Base-by-base conservation (phyloP, 23 tunicate genomes). In the Diplosoma virens region DNA sequence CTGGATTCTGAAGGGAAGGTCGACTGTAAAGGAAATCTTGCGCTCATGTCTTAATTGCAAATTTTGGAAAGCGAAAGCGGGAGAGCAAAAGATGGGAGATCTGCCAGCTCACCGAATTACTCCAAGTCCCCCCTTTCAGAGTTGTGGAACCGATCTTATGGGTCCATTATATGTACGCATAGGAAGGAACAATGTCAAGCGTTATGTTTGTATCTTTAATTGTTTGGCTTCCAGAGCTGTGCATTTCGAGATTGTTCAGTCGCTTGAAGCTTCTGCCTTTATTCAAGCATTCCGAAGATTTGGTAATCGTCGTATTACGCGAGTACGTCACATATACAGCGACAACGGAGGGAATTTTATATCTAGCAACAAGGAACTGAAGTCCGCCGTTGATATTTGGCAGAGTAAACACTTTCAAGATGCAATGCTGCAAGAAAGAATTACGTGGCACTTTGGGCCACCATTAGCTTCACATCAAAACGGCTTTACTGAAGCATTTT, bases 201-300 rank as follows among this genome's bases (percentile, higher is more conserved):
- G 89, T 1, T 84, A 52, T 55, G 84, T 37, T 0, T 75, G 82
- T 27, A 2, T 84, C 3, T 79, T 82, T 58, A 76, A 73, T 7
- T 82, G 86, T 37, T 26, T 80, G 77, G 79, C 79, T 1, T 32
- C 81, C 1, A 22, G 85, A 5, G 85, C 85, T 18, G 34, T 80
- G 17, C 79, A 80, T 74, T 28, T 80, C 2, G 81, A 80, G 25
- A 26, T 71, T 2, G 81, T 47, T 1, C 21, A 72, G 18, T 48
- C 67, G 6, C 52, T 80, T 7, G 81, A 71, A 18, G 31, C 85
- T 20, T 3, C 30, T 17, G 27, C 85, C n/a, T 80, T 80, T 32
- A 27, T 80, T 17, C 28, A 50, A 16, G 85, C 81, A 1, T 52
- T 50, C 9, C 47, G 46, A 4, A 26, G 78, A 3, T 83, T 83